Evolutionary conservation across 2,888 invertebrate genomes (phyloP), one percentile per base, ranked within the genome.

Genomic region (Archaeoteleia sp.): DNA sequence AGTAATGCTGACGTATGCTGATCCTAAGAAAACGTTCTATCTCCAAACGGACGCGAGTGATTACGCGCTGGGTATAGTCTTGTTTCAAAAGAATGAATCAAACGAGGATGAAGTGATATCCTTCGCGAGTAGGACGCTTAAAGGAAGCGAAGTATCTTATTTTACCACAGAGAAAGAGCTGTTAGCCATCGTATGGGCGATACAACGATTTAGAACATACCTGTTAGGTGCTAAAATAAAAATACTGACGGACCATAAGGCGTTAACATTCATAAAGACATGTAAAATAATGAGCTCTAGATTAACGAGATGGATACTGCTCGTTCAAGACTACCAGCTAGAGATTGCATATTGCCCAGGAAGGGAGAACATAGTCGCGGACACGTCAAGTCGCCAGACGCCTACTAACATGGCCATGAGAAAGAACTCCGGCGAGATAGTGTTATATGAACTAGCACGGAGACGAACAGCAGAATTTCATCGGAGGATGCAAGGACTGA

Each of bases 221-320:
- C 1, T 54, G 10, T 15, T 71, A 7, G 78, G 77, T 0, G 40
- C 48, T 0, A 6, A 48, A 6, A 49, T 79, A 1, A 60, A 63
- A 0, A 67, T 80, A 1, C 35, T 65, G n/a, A 77, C 75, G 0
- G 79, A 80, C 34, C 77, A 78, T 45, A 71, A 73, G 17, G 67
- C 75, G 0, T 30, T 80, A 0, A 70, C 63, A 0, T 81, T 79
- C 39, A 15, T 81, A 10, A 48, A 54, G 12, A 63, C 45, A 0
- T 79, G 80, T 43, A 63, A 72, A 17, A 37, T 80, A 3, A 35
- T 72, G 2, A 71, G 54, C 14, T 61, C 68, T 1, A 45, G 78
- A 5, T 15, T 81, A 1, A 73, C 70, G 1, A 35, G 82, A 3
- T 81, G 78, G 76, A 55, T 70, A 2, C 14, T 73, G 0, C 71